Conservation (phyloP, 2,797 vertebrate species). For the Salarias fasciatus region DNA sequence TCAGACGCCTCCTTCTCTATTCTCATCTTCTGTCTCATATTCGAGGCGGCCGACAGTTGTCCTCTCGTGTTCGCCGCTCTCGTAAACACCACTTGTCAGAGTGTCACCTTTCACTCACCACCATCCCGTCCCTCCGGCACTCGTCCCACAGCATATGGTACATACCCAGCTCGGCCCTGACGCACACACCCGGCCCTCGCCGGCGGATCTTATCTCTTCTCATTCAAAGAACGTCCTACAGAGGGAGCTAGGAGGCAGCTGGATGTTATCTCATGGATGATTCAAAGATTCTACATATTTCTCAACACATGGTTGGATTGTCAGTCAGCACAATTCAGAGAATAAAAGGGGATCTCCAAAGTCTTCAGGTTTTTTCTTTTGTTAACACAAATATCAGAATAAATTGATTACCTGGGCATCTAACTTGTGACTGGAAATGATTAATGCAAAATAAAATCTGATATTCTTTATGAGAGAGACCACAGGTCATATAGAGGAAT, state of each 20-base stretch:
- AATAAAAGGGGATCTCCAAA: too few species aligned
- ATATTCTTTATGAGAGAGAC: too few species aligned
- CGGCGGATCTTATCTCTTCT: constrained; percentile 3
- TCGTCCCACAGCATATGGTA: constrained; percentile 29
- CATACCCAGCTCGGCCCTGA: constrained; percentile 26
- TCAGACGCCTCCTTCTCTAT: constrained; percentile 28
- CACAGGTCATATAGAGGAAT: not conserved
- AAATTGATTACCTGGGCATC: too few species aligned
- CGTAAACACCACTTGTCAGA: constrained; percentile 71
- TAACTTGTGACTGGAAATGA: too few species aligned
- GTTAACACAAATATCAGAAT: too few species aligned
- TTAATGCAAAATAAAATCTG: too few species aligned
- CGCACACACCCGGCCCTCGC: constrained; percentile 10
- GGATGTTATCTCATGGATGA: not conserved
- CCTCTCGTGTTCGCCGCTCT: constrained; percentile 54
- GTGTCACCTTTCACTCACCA: constrained; percentile 66
- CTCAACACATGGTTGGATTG: too few species aligned
- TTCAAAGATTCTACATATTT: too few species aligned
- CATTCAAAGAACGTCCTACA: constrained; percentile 2
- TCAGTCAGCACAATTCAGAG: too few species aligned
- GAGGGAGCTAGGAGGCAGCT: constrained; percentile 6
- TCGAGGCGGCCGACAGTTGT: constrained; percentile 54
- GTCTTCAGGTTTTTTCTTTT: too few species aligned
- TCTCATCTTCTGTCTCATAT: constrained; percentile 49
- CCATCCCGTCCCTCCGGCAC: constrained; percentile 8